Percentiles rank a stretch among this genome's conserved stretches.
Evolutionary conservation across 2,797 vertebrate species (phyloP).

Genomic region (Pelochelys cantorii): DNA sequence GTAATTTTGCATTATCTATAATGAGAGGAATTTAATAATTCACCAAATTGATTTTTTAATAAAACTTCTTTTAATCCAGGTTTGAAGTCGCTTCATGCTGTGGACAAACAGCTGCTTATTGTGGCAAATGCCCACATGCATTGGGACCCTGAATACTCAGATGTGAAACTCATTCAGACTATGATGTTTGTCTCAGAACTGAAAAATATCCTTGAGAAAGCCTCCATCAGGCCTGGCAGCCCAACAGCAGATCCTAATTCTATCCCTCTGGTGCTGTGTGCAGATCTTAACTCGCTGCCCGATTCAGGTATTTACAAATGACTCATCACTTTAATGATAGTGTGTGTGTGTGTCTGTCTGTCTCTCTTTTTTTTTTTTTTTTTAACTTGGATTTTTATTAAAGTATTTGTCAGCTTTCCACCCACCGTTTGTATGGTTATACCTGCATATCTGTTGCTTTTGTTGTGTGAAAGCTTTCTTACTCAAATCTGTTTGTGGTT

Average conservation of each 20-base stretch:
- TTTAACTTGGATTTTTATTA: background rate
- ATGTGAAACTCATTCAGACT: slow-evolving; percentile 97
- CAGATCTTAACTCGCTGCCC: slow-evolving; percentile 98
- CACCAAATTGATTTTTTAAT: background rate
- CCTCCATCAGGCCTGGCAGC: slow-evolving; percentile 86
- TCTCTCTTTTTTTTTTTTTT: background rate
- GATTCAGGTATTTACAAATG: slow-evolving; percentile 90
- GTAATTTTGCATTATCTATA: rapidly evolving
- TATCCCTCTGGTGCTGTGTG: slow-evolving; percentile 97
- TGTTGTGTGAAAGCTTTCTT: background rate
- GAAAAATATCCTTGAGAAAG: slow-evolving; percentile 95
- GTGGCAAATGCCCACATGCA: slow-evolving; percentile 99
- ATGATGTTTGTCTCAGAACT: slow-evolving; percentile 99
- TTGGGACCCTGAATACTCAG: slow-evolving; percentile 98
- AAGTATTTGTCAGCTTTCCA: rapidly evolving
- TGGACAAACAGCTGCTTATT: slow-evolving; percentile 92
- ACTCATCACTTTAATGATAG: background rate
- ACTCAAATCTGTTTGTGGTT: background rate
- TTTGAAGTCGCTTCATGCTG: slow-evolving; percentile 85
- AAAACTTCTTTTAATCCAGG: slow-evolving; percentile 77
- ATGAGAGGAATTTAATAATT: rapidly evolving
- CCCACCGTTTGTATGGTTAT: rapidly evolving
- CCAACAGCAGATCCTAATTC: slow-evolving; percentile 87
- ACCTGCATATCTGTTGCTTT: background rate
- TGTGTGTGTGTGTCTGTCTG: too few species aligned